Percentiles rank a stretch among this genome's conserved stretches.
phyloP scores from a whole-genome alignment of 2,888 invertebrate species.

The Agrenia bidenticulata region DNA sequence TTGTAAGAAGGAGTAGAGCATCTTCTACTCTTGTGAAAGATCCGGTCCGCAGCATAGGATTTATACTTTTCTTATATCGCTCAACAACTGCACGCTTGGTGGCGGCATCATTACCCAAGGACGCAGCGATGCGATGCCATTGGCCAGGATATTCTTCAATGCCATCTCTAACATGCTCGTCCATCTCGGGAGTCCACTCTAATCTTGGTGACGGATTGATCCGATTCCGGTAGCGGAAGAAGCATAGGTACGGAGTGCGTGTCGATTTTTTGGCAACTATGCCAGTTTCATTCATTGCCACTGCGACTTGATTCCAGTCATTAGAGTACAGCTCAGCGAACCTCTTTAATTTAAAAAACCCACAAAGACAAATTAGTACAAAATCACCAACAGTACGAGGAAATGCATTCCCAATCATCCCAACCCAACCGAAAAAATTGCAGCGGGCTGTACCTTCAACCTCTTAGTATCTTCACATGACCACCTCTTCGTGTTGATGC shows the following conservation, averaged over 20 bases:
- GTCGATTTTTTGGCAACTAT: neutral
- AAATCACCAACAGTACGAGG: no score
- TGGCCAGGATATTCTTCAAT: constrained; percentile 34
- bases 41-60: constrained; percentile 42
- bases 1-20: constrained; percentile 41
- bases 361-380: neutral
- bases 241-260: constrained; percentile 42
- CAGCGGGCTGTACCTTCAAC: constrained; percentile 31
- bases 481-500: constrained; percentile 37
- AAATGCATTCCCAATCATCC: no score
- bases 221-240: constrained; percentile 35
- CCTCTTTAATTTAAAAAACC: neutral
- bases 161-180: constrained; percentile 18
- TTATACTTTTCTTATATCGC: constrained; percentile 46
- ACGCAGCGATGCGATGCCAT: constrained; percentile 42
- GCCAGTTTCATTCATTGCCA: constrained; percentile 15
- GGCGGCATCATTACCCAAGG: constrained; percentile 27
- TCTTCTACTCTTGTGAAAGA: constrained; percentile 50
- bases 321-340: neutral
- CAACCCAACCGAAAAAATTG: no score
- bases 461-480: constrained; percentile 26
- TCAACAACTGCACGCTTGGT: constrained; percentile 44
- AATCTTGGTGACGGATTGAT: constrained; percentile 29
- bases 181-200: constrained; percentile 35
- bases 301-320: constrained; percentile 36